Base-by-base conservation (phyloP, 2,113 vertebrate species). In the Sturnira hondurensis region DNA sequence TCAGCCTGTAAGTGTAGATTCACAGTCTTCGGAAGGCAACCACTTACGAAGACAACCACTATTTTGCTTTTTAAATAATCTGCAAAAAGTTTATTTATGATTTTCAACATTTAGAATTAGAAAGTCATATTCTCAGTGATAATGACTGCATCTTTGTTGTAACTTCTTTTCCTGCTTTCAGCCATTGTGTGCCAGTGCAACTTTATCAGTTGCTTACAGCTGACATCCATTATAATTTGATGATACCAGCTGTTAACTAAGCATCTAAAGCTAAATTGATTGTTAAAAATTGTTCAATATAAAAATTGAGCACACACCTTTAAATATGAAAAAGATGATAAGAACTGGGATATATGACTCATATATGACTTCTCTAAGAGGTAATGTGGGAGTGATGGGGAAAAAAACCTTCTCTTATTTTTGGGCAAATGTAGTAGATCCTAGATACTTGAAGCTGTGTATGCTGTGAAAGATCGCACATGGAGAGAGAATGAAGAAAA, bases 201-300 rank as follows among this genome's bases (percentile, higher is more conserved):
- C 22, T 71, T 15, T 68, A 1, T 91, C 68, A 68, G 19, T 95
- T 91, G 11, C 61, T 86, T 73, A n/a, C n/a, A 52, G 54, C 43
- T 95, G 38, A 54, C 5, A 24, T 61, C 28, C 19, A 83, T 92
- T 90, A 28, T 71, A 38, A 83, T 93, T 95, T 84, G 24, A 95
- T 76, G 31, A 9, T 92, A 28, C 10, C 47, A 80, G 70, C 52
- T 83, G 9, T 80, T 93, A 58, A 70, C 33, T 94, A 85, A 80
- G 54, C 31, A 63, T 90, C 15, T 96, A 80, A 89, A 67, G 36
- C 76, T 90, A 95, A 19, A 7, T 22, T 82, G n/a, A 43, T 89
- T 96, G n/a, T 43, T 95, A 52, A 80, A 54, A 91, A 89, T 83
- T 95, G 12, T 87, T 94, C 41, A 71, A 3, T 84, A 43, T 82